Percentiles rank a stretch among this genome's conserved stretches.
Evolutionary conservation across 2,888 invertebrate genomes (phyloP).

Genomic region (Lithophane leautieri): DNA sequence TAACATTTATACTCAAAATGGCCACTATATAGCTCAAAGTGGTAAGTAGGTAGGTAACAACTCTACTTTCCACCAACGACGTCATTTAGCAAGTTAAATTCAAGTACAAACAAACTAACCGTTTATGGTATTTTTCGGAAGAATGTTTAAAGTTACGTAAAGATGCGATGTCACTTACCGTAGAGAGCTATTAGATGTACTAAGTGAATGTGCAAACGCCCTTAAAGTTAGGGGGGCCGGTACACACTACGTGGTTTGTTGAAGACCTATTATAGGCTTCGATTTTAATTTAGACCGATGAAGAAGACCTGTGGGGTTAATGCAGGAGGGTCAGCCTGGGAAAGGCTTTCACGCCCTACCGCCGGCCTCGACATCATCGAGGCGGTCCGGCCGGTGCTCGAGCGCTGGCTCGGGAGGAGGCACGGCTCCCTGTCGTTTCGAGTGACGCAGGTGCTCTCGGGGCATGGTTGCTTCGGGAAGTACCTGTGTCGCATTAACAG

Average conservation of each 20-base stretch:
- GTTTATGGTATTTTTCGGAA: slow-evolving; percentile 34
- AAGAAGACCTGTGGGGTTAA: background rate
- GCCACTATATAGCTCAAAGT: background rate
- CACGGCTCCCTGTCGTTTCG: too few species aligned
- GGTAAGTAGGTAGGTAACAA: background rate
- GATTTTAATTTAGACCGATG: background rate
- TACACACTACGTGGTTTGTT: slow-evolving; percentile 26
- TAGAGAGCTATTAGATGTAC: slow-evolving; percentile 68
- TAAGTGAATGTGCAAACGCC: slow-evolving; percentile 64
- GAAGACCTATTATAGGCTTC: background rate
- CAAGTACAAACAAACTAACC: slow-evolving; percentile 19
- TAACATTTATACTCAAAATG: background rate
- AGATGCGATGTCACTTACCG: slow-evolving; percentile 51
- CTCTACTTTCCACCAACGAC: slow-evolving; percentile 26
- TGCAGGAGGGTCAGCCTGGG: too few species aligned
- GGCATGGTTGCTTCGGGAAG: too few species aligned
- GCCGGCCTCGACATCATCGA: too few species aligned
- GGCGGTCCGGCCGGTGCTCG: too few species aligned
- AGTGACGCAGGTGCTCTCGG: too few species aligned
- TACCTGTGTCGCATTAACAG: too few species aligned
- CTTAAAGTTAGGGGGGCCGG: background rate
- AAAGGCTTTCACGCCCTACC: too few species aligned
- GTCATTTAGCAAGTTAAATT: slow-evolving; percentile 38
- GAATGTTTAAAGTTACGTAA: slow-evolving; percentile 29
- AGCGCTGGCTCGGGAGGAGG: too few species aligned